These are phyloP conservation scores for Willisornis vidua DNA, from an alignment of 2,113 vertebrate genomes.

Conservation along the genomic window DNA sequence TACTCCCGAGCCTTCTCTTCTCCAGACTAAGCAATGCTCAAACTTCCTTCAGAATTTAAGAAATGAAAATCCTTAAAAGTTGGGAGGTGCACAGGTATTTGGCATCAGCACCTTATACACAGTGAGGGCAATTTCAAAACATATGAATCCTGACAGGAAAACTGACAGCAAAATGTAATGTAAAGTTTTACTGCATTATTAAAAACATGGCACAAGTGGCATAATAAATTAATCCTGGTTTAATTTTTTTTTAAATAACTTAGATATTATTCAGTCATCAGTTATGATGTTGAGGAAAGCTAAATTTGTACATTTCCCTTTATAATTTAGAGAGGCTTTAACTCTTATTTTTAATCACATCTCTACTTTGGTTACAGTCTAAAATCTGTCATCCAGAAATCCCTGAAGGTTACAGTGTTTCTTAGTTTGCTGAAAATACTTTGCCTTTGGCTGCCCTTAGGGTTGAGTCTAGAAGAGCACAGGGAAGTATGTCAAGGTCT, in stretches of 20 bases:
- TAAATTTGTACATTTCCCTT: not conserved
- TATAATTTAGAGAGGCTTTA: not conserved
- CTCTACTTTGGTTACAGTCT: conserved; percentile 7
- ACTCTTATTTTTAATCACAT: conserved; percentile 35
- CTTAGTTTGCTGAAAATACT: conserved; percentile 32
- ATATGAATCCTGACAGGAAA: not conserved
- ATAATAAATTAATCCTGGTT: not conserved
- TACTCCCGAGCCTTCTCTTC: not conserved
- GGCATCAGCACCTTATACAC: not conserved
- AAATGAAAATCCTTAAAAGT: not conserved
- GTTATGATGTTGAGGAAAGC: not conserved
- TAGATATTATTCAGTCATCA: not conserved
- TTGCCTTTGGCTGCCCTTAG: conserved; percentile 51
- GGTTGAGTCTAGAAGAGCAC: conserved; percentile 9
- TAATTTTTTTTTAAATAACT: not conserved
- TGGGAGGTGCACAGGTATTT: not conserved
- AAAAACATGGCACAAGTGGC: not conserved
- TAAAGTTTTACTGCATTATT: not conserved
- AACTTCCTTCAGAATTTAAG: not conserved
- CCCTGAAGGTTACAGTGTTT: conserved; percentile 40
- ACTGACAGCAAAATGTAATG: not conserved
- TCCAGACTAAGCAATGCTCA: not conserved
- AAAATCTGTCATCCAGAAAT: conserved; percentile 48
- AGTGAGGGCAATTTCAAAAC: not conserved
- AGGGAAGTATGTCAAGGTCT: not conserved